Evolutionary conservation across 2,797 vertebrate genomes (phyloP).

Genomic region (Oreochromis grahami): DNA sequence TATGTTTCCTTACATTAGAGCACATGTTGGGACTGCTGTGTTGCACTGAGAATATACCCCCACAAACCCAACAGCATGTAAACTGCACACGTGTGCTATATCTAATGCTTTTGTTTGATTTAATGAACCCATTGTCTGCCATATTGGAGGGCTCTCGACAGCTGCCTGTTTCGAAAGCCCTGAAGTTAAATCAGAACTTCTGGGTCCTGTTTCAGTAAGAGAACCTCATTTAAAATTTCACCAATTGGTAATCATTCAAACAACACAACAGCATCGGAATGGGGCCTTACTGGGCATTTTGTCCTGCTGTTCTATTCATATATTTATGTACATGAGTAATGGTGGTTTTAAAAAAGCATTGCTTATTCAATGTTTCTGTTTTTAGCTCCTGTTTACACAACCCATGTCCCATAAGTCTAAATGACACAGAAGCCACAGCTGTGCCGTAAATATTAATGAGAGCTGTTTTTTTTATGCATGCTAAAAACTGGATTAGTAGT

Average conservation of each 20-base stretch:
- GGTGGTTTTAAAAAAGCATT: neutral
- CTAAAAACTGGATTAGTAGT: neutral
- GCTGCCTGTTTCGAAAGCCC: neutral
- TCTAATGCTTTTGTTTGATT: neutral
- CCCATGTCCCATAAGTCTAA: neutral
- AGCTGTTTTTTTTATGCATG: neutral
- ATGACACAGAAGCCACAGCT: neutral
- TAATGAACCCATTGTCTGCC: neutral
- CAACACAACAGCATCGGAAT: neutral
- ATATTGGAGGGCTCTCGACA: neutral
- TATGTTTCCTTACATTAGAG: neutral
- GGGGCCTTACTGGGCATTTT: neutral
- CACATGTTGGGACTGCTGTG: neutral
- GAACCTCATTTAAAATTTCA: neutral
- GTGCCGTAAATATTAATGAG: neutral
- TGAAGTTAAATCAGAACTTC: neutral
- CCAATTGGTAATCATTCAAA: neutral
- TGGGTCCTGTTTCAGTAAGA: neutral
- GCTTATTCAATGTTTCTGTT: neutral
- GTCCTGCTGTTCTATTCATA: neutral
- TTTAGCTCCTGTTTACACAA: neutral
- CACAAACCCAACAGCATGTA: neutral
- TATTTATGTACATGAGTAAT: neutral
- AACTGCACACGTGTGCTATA: neutral
- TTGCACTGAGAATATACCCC: neutral